Base-by-base conservation (phyloP, 92 coral and sea anemone species). In the Porites cylindrica region DNA sequence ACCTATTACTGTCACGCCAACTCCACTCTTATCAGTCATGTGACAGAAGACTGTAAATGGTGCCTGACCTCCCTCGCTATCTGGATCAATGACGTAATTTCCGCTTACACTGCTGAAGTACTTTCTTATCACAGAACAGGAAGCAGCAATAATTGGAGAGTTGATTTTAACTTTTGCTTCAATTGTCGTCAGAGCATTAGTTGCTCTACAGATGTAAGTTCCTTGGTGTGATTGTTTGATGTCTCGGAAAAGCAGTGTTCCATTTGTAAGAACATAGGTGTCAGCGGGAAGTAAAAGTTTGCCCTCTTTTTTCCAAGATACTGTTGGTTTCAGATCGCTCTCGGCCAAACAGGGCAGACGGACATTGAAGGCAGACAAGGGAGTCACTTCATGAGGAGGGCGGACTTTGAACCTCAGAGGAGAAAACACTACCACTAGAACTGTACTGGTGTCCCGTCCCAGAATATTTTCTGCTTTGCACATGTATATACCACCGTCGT, bases 151-250 rank as follows among this genome's bases (percentile, higher is more conserved):
- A 6, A 51, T 20, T 21, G 61, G 74, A n/a, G 24, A 14, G 47
- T 26, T 32, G 29, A 84, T 50, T 61, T 84, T 74, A 0, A 80
- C 79, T 72, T 62, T 69, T 52, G 76, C 76, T 78, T 88, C 85
- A 51, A 82, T 38, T 56, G 71, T 69, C 72, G 71, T 54, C 19
- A 59, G 89, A 79, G 52, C 77, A 81, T 62, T 80, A 77, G 69
- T 56, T 23, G 83, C 92, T 62, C 52, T 91, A 81, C 90, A 91
- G 78, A 77, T 84, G 86, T 89, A 92, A 61, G 51, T 12, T n/a
- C 91, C 91, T 73, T 32, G 14, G 47, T 81, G 82, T 54, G 60
- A 64, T 8, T 43, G 21, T 43, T 19, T 61, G 4, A 82, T 14
- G 51, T 4, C 59, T 1, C 80, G 70, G 8, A 88, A 72, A 3